phyloP scores from a whole-genome alignment of 2,113 vertebrate genomes.

The Menidia beryllina region DNA sequence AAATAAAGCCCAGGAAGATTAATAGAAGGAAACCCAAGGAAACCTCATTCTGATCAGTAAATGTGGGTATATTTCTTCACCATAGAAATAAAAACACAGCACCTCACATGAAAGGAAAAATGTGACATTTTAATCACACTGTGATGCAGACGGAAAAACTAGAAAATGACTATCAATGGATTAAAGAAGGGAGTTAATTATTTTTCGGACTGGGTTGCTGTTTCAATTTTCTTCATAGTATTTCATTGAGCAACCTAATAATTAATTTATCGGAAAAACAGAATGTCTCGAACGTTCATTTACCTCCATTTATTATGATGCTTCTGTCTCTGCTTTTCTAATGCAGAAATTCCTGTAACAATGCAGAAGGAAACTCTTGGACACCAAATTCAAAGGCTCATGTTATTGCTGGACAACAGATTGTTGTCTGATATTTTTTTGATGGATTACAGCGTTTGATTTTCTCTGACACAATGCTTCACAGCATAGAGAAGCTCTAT shows the following conservation, averaged over 20 bases:
- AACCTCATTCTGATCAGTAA: too few species aligned
- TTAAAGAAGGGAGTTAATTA: neutral
- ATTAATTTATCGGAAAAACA: too few species aligned
- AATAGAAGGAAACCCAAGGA: too few species aligned
- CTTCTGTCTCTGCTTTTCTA: neutral
- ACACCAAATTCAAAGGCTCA: slow-evolving; percentile 16
- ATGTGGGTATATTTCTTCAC: too few species aligned
- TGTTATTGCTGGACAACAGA: neutral
- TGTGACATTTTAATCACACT: too few species aligned
- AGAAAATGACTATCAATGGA: too few species aligned
- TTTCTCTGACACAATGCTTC: slow-evolving; percentile 40
- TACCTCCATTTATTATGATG: neutral
- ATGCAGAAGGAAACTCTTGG: neutral
- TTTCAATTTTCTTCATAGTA: neutral
- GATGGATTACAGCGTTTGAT: slow-evolving; percentile 29
- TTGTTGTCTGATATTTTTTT: slow-evolving; percentile 26
- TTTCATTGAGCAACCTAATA: too few species aligned
- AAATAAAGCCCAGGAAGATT: too few species aligned
- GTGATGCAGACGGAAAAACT: too few species aligned
- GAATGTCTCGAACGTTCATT: neutral
- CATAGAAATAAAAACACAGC: too few species aligned
- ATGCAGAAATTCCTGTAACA: neutral
- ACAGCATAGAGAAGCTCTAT: slow-evolving; percentile 39
- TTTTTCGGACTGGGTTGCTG: neutral
- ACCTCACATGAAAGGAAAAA: too few species aligned